A percentile compares a stretch with the other conserved stretches of the same genome.
These are phyloP conservation scores for Apteryx mantelli DNA, from an alignment of 2,113 vertebrate species.

Conservation along the genomic window DNA sequence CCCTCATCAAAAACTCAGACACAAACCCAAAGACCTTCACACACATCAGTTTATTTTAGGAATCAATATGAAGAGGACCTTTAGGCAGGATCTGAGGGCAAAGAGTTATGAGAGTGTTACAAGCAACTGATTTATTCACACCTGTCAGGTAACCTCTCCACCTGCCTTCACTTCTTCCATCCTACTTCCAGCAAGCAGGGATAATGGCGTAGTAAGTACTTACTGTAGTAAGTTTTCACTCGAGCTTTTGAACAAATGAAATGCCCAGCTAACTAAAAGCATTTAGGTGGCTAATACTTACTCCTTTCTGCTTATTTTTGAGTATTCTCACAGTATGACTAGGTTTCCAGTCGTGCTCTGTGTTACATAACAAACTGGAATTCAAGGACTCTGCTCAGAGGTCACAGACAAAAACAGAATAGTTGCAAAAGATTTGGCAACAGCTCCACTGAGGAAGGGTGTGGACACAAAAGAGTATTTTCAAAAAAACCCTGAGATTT, in stretches of 20 bases:
- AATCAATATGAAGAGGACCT: background rate
- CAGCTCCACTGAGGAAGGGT: constrained; percentile 4
- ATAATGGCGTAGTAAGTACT: background rate
- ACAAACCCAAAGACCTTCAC: background rate
- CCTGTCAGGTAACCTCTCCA: background rate
- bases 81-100: background rate
- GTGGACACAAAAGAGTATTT: background rate
- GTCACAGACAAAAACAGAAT: background rate
- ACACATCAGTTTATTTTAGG: background rate
- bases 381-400: background rate
- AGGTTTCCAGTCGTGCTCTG: fast-evolving
- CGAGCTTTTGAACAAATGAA: background rate
- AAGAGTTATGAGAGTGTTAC: background rate
- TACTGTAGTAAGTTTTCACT: background rate
- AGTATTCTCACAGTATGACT: fast-evolving
- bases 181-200: background rate
- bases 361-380: background rate
- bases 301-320: background rate
- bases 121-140: background rate
- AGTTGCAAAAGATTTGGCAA: background rate
- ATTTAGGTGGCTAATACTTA: background rate
- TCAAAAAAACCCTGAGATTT: background rate
- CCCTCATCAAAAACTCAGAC: background rate
- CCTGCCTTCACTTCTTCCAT: background rate
- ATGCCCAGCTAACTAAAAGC: fast-evolving